Evolutionary conservation across 2,888 invertebrate species (phyloP), one percentile per base, ranked within the genome.

Genomic region (Bombylius discolor): DNA sequence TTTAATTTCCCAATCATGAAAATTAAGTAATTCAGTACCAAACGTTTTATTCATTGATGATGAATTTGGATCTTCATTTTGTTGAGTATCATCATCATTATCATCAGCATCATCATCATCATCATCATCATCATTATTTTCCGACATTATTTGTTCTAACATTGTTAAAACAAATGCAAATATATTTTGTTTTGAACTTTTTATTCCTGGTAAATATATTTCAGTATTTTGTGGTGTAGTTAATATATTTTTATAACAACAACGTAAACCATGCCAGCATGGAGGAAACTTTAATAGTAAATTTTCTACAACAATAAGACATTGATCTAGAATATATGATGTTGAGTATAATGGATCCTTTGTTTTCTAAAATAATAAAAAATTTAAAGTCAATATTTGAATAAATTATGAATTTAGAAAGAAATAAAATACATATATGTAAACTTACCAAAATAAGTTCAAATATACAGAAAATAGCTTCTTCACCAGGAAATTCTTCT

Each of bases 241-340:
- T 4, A 70, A 59, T 32, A 70, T 64, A 1, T 64, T 65, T 1
- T 62, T 61, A 54, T 70, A 72, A 14, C 64, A 67, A 0, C 64
- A 61, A 11, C 70, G 68, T 36, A 72, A 51, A 5, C 67, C 66
- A 12, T 67, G 60, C 73, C 73, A 73, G 55, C 72, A 73, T 3
- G 72, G 74, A 8, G 72, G 72, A 56, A 73, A 73, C 42, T 64
- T 63, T 11, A 64, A 63, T 5, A 73, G 58, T 46, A 72, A 60
- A 6, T 66, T 59, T 42, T 66, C 66, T 51, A 68, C 71, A 1
- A 66, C 58, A 31, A 65, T 62, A 14, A 67, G 59, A 0, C 67
- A 62, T 53, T 71, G 65, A 12, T 57, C 60, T 23, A 70, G 63
- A 32, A 59, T 33, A 47, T 51, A 51, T 6, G 44, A 34, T 4